Evolutionary conservation across 37 sponge, comb jelly and placozoan species (phyloP), one percentile per base, ranked within the genome.

Genomic region (Aplysina aerophoba): DNA sequence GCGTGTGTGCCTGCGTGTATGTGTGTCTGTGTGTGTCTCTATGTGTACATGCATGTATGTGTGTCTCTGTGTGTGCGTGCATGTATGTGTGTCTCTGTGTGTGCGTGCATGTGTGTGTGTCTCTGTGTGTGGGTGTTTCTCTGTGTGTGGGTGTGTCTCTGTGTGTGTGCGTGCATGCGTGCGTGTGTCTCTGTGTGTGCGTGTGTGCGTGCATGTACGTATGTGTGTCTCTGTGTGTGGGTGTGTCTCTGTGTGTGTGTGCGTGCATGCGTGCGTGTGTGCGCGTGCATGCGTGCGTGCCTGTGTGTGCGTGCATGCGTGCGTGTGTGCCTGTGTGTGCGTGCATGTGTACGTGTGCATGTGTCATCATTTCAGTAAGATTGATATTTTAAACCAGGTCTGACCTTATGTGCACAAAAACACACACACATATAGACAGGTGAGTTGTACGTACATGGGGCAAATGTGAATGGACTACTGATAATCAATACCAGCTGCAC

Each of bases 191-290:
- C 65, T 63, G 65, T 63, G 65, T 63, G 65, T 63, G 65, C 11
- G 11, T 44, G 50, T 8, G 50, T 44, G 8, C 50, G 8, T n/a
- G 50, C 50, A 44, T 44, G 50, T 44, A 44, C 50, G 50, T 63
- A 12, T 63, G 65, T 63, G 65, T 63, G 65, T 63, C 11, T 63
- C 11, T 63, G 65, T 63, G 65, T 63, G 65, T 63, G 65, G 3
- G 65, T 63, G 65, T 63, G 65, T 63, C 11, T 63, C 11, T 63
- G 65, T 28, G 28, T 63, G 65, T 63, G 65, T 63, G 65, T 28
- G 65, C 8, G 65, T 28, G 65, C 8, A 12, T 28, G 65, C 8
- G 65, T 63, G 65, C 8, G 65, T 63, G 65, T 63, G 65, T 63
- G 65, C 8, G 65, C 8, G 65, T 63, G 28, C 8, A 12, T 63